Evolutionary conservation across 2,888 invertebrate genomes (phyloP).

Genomic region (Pterostichus niger): DNA sequence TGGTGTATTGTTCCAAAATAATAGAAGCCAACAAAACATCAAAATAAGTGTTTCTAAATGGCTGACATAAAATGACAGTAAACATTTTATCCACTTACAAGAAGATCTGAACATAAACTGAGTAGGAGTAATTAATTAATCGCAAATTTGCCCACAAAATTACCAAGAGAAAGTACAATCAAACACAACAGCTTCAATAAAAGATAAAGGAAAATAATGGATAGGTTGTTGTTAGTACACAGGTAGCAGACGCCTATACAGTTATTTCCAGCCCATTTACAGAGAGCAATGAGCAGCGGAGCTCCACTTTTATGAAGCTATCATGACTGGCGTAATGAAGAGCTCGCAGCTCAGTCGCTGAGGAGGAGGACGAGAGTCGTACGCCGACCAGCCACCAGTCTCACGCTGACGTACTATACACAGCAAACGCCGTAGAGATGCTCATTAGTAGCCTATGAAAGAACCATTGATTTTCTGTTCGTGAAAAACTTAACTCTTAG

Average conservation of each 20-base stretch:
- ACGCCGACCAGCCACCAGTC: too few species aligned
- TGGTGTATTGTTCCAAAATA: too few species aligned
- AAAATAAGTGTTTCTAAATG: too few species aligned
- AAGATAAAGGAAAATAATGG: conserved; percentile 30
- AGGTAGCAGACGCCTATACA: neutral
- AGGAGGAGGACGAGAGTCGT: too few species aligned
- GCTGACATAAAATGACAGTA: neutral
- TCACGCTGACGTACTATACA: neutral
- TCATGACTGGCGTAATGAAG: conserved; percentile 48
- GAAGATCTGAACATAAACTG: conserved; percentile 5
- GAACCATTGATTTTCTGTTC: conserved; percentile 57
- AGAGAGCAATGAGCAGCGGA: neutral
- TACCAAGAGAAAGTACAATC: neutral
- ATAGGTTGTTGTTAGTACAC: neutral
- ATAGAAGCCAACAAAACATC: too few species aligned
- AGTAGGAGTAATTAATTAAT: conserved; percentile 18
- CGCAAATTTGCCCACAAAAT: conserved; percentile 6
- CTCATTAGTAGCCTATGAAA: conserved; percentile 61
- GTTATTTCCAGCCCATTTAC: conserved; percentile 29
- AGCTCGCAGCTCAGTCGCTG: neutral
- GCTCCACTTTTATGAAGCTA: conserved; percentile 31
- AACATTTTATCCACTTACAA: neutral
- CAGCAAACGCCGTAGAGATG: conserved; percentile 24
- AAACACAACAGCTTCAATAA: conserved; percentile 23
- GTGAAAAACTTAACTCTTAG: neutral